phyloP scores from a whole-genome alignment of 2,797 vertebrate species.

The Gymnothorax reevesii region DNA sequence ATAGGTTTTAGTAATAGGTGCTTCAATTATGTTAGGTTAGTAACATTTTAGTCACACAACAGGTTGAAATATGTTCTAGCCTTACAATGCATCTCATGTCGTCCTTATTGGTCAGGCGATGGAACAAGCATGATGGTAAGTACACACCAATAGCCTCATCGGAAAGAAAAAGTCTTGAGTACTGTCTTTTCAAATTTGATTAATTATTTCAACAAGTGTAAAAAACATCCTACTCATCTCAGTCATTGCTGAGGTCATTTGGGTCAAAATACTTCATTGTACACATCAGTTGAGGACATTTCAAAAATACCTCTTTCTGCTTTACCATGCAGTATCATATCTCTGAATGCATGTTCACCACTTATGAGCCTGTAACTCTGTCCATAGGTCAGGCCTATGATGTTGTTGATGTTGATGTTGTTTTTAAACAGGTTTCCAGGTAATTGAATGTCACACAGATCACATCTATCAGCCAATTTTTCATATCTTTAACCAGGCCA shows the following conservation, averaged over 20 bases:
- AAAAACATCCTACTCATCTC: not conserved
- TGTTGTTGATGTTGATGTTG: too few species aligned
- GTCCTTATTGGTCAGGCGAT: too few species aligned
- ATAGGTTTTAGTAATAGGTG: too few species aligned
- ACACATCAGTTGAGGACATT: not conserved
- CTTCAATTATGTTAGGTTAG: too few species aligned
- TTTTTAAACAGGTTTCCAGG: not conserved
- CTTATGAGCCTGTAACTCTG: not conserved
- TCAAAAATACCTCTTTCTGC: slow-evolving; percentile 29
- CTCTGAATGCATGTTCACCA: slow-evolving; percentile 5
- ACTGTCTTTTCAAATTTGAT: not conserved
- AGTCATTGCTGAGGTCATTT: not conserved
- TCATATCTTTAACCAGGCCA: slow-evolving; percentile 30
- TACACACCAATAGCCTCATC: too few species aligned
- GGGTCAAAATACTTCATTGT: not conserved
- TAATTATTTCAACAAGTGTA: not conserved
- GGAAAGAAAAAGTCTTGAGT: not conserved
- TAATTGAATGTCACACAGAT: slow-evolving; percentile 37
- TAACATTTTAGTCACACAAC: too few species aligned
- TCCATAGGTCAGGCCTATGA: not conserved
- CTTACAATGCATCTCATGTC: not conserved
- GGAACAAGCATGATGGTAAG: too few species aligned
- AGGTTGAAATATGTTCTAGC: not conserved
- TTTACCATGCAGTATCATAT: slow-evolving; percentile 32
- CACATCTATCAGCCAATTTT: slow-evolving; percentile 22